A percentile compares a stretch with the other conserved stretches of the same genome.
phyloP scores from a whole-genome alignment of 2,888 invertebrate species.

The Esperia sulphurella region DNA sequence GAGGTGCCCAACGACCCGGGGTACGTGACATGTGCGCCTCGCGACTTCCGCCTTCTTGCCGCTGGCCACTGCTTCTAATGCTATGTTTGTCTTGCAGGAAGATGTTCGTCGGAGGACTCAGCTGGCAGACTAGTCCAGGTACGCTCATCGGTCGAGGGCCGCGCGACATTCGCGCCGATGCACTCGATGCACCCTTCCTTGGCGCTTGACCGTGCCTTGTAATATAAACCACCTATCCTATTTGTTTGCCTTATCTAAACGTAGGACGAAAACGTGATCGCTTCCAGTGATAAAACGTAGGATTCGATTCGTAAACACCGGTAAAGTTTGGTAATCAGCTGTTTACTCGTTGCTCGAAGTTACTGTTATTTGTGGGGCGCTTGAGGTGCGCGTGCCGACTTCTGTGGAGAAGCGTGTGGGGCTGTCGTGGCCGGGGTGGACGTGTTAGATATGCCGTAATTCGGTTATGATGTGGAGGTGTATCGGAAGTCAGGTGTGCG shows the following conservation, averaged over 20 bases:
- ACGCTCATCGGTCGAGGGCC: constrained; percentile 65
- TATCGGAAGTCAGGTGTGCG: constrained; percentile 72
- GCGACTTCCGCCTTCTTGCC: constrained; percentile 18
- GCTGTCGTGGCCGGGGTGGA: constrained; percentile 30
- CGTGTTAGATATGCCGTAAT: constrained; percentile 51
- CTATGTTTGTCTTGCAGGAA: constrained; percentile 92
- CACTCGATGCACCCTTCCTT: constrained; percentile 55
- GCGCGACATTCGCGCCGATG: constrained; percentile 49
- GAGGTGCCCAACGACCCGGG: constrained; percentile 97
- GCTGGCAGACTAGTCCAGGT: constrained; percentile 99
- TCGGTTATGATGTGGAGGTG: constrained; percentile 61
- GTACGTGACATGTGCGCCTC: constrained; percentile 74
- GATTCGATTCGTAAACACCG: constrained; percentile 61
- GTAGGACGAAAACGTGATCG: constrained; percentile 37
- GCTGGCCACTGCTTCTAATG: constrained; percentile 46
- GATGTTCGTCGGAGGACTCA: constrained; percentile 99
- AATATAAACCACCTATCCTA: constrained; percentile 38
- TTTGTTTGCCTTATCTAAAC: constrained; percentile 24
- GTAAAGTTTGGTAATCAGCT: constrained; percentile 76
- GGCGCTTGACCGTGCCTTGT: constrained; percentile 37
- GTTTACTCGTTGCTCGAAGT: constrained; percentile 54
- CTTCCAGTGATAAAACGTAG: constrained; percentile 53
- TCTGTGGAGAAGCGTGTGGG: constrained; percentile 32
- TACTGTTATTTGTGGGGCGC: constrained; percentile 38
- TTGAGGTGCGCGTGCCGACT: constrained; percentile 36